These are phyloP conservation scores for Busseola fusca DNA, from an alignment of 2,888 invertebrate species.

Conservation along the genomic window DNA sequence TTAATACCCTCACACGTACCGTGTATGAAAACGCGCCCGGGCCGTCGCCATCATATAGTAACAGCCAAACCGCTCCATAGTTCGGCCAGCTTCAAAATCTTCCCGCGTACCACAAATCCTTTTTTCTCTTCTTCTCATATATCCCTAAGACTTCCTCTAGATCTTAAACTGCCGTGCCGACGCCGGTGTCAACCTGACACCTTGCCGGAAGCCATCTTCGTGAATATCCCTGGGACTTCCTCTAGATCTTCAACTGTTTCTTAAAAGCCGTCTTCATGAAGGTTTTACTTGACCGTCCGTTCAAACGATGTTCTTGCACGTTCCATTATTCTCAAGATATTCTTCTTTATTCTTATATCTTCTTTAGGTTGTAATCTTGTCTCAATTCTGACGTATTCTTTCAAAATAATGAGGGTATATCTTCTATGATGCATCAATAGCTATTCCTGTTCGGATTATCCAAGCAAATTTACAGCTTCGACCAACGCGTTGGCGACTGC, in stretches of 20 bases:
- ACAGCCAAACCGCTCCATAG: background rate
- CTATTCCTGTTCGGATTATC: background rate
- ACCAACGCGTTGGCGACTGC: background rate
- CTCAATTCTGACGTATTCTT: background rate
- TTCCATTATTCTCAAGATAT: background rate
- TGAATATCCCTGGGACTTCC: background rate
- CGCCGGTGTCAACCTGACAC: too few relatives aligned
- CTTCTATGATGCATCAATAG: background rate
- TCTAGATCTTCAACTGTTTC: background rate
- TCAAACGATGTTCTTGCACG: background rate
- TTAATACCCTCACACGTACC: background rate
- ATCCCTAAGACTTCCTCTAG: background rate
- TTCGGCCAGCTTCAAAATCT: background rate
- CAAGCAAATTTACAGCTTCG: slow-evolving; percentile 7
- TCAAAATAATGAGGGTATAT: background rate
- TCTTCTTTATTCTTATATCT: background rate
- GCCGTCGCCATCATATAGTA: too few relatives aligned
- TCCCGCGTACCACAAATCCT: background rate
- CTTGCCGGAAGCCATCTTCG: background rate
- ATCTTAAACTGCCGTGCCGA: background rate
- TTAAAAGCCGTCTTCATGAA: background rate
- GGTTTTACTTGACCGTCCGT: too few relatives aligned
- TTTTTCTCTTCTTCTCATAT: too few relatives aligned
- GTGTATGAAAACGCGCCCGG: background rate
- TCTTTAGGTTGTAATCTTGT: background rate